These are phyloP conservation scores for Diachrysia chrysitis DNA, from an alignment of 2,888 invertebrate genomes.

Conservation along the genomic window DNA sequence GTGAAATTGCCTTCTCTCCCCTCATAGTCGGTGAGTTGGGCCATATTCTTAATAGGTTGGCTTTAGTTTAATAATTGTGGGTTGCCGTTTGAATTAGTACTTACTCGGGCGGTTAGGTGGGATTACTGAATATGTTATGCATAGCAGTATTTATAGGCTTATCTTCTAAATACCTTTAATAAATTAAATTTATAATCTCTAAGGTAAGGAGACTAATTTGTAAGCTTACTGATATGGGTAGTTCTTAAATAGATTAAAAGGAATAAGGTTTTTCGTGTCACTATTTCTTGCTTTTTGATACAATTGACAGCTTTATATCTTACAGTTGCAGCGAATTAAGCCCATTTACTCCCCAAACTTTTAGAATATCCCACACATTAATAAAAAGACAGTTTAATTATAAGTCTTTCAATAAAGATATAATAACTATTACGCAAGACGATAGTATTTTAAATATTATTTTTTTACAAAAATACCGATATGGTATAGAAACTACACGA, in stretches of 20 bases:
- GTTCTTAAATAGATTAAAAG: not conserved
- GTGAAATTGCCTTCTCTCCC: slow-evolving; percentile 63
- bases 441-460: too few species aligned
- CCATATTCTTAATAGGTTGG: slow-evolving; percentile 40
- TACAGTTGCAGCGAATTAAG: not conserved
- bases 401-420: too few species aligned
- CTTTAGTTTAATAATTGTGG: slow-evolving; percentile 44
- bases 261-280: not conserved
- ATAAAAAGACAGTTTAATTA: too few species aligned
- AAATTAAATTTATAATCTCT: not conserved
- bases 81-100: slow-evolving; percentile 15
- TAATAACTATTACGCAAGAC: too few species aligned
- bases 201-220: too few species aligned
- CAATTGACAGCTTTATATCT: not conserved
- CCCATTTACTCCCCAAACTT: too few species aligned
- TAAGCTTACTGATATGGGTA: too few species aligned
- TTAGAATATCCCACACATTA: too few species aligned
- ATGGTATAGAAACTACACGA: not conserved
- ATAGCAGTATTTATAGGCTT: slow-evolving; percentile 14
- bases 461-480: not conserved
- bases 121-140: slow-evolving; percentile 22
- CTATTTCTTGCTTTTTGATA: not conserved
- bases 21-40: slow-evolving; percentile 35
- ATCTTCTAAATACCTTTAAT: not conserved
- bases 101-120: slow-evolving; percentile 17